Conservation (phyloP, 2,888 invertebrate species). For the Sylvicola cinctus region DNA sequence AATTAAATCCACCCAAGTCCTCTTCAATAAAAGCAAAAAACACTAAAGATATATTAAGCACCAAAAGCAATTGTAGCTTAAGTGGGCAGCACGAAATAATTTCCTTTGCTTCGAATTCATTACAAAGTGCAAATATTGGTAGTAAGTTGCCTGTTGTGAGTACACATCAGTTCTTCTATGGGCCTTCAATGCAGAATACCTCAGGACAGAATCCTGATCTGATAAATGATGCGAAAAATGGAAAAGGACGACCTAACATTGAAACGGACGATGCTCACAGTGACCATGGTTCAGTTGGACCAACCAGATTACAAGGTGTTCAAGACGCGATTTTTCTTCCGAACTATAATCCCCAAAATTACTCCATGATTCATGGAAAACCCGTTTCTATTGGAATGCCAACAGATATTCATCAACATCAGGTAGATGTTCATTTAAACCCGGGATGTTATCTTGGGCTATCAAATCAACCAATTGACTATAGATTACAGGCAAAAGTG, state of each 20-base stretch:
- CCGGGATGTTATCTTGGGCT: slow-evolving; percentile 56
- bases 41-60: neutral
- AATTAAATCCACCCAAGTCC: slow-evolving; percentile 1
- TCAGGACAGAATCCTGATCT: slow-evolving; percentile 58
- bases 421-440: slow-evolving; percentile 52
- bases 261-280: slow-evolving; percentile 23
- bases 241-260: slow-evolving; percentile 24
- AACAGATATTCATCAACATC: slow-evolving; percentile 36
- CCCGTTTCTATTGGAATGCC: slow-evolving; percentile 3
- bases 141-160: too few relatives aligned
- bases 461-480: slow-evolving; percentile 63
- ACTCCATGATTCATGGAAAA: too few relatives aligned
- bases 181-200: slow-evolving; percentile 30
- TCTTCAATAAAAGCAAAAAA: neutral
- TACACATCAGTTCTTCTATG: slow-evolving; percentile 21
- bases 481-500: slow-evolving; percentile 44
- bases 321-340: too few relatives aligned
- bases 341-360: too few relatives aligned
- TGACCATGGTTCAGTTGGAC: slow-evolving; percentile 17
- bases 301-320: slow-evolving; percentile 13
- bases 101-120: too few relatives aligned
- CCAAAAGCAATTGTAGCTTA: neutral
- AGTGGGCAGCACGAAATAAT: too few relatives aligned
- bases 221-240: slow-evolving; percentile 54
- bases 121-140: too few relatives aligned